Conservation (phyloP, 2,797 vertebrate genomes). For the Margarornis squamiger region DNA sequence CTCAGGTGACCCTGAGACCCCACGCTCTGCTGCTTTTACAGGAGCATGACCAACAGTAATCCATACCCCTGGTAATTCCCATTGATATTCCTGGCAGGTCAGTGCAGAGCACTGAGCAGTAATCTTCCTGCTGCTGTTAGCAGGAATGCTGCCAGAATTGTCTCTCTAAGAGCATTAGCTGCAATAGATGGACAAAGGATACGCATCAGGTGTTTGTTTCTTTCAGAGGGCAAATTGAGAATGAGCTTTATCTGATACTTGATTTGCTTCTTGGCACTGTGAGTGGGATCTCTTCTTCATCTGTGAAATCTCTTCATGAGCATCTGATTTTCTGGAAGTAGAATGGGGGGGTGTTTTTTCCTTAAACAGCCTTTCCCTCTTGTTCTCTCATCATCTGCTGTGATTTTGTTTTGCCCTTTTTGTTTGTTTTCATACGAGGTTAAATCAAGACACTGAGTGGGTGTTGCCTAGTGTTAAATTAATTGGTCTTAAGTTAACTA, state of each 20-base stretch:
- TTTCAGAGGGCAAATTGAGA: background rate
- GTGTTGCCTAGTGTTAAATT: background rate
- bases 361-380: background rate
- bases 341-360: background rate
- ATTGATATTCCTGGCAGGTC: background rate
- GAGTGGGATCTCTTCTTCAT: background rate
- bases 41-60: background rate
- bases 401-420: background rate
- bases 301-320: background rate
- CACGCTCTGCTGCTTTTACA: background rate
- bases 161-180: background rate
- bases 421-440: background rate
- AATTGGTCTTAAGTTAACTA: too few relatives aligned
- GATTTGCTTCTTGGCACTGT: background rate
- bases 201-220: background rate
- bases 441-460: background rate
- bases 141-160: background rate
- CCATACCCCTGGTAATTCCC: background rate
- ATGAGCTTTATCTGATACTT: background rate
- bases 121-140: background rate
- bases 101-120: background rate
- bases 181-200: background rate
- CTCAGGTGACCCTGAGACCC: background rate
- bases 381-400: background rate
- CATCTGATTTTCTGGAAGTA: background rate